Evolutionary conservation across 2,113 vertebrate genomes (phyloP).

Genomic region (Entelurus aequoreus): DNA sequence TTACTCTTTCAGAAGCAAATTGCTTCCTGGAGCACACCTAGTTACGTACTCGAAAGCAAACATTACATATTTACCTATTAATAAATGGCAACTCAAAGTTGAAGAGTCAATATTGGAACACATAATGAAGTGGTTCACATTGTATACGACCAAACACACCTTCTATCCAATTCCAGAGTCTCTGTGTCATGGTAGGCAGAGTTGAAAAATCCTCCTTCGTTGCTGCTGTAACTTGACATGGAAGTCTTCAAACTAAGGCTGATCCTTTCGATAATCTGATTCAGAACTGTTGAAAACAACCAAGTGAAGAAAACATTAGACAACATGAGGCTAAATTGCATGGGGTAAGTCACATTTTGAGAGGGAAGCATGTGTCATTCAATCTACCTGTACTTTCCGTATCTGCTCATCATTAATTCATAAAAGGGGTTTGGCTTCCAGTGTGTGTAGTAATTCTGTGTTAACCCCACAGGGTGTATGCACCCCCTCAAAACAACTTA

Average conservation of each 20-base stretch:
- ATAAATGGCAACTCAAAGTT: background rate
- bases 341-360: constrained; percentile 21
- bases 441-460: background rate
- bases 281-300: background rate
- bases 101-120: background rate
- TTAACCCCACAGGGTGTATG: background rate
- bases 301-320: background rate
- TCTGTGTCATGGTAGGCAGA: constrained; percentile 71
- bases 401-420: constrained; percentile 60
- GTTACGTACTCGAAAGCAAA: background rate
- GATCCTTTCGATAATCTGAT: constrained; percentile 4
- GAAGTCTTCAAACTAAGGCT: constrained; percentile 16
- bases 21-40: background rate
- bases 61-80: background rate
- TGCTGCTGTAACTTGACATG: constrained; percentile 71
- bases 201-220: constrained; percentile 58
- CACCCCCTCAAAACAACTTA: background rate
- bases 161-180: constrained; percentile 71
- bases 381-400: constrained; percentile 32
- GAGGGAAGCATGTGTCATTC: constrained; percentile 33
- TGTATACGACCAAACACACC: constrained; percentile 63
- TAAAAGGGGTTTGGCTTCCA: constrained; percentile 41
- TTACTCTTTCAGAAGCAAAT: background rate
- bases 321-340: background rate
- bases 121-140: background rate